These are phyloP conservation scores for Bombus pyrosoma DNA, from an alignment of 1,140 invertebrate genomes.

Conservation along the genomic window DNA sequence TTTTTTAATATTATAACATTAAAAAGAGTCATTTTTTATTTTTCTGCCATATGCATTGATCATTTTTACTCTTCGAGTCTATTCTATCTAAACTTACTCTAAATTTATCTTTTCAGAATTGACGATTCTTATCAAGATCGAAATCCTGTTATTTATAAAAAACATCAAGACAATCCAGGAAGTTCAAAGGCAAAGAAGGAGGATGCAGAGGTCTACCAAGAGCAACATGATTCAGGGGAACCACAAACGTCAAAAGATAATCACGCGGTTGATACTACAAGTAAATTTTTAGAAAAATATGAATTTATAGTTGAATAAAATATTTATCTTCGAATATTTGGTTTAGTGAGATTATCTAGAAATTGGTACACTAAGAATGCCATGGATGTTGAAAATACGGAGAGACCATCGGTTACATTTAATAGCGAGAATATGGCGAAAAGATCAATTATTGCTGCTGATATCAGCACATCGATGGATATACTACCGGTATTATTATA, in stretches of 20 bases:
- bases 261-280: not conserved
- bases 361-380: not conserved
- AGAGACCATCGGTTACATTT: conserved; percentile 3
- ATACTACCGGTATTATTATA: conserved; percentile 22
- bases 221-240: not conserved
- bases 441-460: not conserved
- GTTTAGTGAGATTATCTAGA: conserved; percentile 12
- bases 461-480: conserved; percentile 48
- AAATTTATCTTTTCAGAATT: not conserved
- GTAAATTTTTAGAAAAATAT: not conserved
- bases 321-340: not conserved
- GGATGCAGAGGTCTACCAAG: not conserved
- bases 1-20: not conserved
- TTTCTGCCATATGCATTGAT: no score
- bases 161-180: not conserved
- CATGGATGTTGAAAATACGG: not conserved
- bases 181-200: not conserved
- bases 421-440: conserved; percentile 34
- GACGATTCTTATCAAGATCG: not conserved
- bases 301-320: not conserved
- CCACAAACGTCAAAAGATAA: no score
- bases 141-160: not conserved
- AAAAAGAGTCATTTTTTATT: no score
- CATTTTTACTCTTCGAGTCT: no score
- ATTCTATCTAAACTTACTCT: no score